phyloP scores from a whole-genome alignment of 1,140 invertebrate species.

The Zophobas morio region DNA sequence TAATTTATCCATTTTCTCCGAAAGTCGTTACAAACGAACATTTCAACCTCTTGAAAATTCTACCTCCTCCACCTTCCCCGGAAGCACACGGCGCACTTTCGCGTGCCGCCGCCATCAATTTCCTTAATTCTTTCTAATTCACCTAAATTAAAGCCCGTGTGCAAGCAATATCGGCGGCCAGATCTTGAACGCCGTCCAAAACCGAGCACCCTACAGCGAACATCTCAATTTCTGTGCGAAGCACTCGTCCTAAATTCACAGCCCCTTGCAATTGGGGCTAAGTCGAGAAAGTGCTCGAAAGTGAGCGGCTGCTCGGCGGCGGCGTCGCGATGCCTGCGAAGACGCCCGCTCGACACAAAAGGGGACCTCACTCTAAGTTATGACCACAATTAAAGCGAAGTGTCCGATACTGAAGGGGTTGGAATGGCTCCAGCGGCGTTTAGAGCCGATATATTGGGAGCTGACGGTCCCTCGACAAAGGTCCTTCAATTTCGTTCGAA shows the following conservation, averaged over 20 bases:
- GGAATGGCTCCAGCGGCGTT: slow-evolving; percentile 49
- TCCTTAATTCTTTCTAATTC: slow-evolving; percentile 33
- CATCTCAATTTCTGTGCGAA: slow-evolving; percentile 19
- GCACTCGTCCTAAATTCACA: slow-evolving; percentile 26
- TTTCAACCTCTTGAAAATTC: no score
- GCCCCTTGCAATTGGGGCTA: neutral
- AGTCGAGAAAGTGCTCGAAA: slow-evolving; percentile 20
- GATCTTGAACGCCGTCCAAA: slow-evolving; percentile 27
- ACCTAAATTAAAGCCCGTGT: slow-evolving; percentile 6
- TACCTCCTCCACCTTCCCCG: no score
- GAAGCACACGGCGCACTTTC: neutral
- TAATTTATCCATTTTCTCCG: no score
- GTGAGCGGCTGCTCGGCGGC: neutral
- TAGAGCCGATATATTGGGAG: slow-evolving; percentile 31
- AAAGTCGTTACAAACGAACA: no score
- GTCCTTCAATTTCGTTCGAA: neutral
- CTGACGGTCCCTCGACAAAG: neutral
- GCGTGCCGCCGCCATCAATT: neutral
- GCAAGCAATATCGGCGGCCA: neutral
- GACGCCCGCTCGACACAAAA: slow-evolving; percentile 39
- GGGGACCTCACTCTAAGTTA: slow-evolving; percentile 49
- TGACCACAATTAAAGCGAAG: slow-evolving; percentile 55
- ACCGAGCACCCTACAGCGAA: slow-evolving; percentile 2
- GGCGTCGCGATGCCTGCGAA: slow-evolving; percentile 29
- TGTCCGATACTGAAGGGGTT: slow-evolving; percentile 51